These are phyloP conservation scores for Larimichthys crocea DNA, from an alignment of 2,113 vertebrate genomes.

Conservation along the genomic window DNA sequence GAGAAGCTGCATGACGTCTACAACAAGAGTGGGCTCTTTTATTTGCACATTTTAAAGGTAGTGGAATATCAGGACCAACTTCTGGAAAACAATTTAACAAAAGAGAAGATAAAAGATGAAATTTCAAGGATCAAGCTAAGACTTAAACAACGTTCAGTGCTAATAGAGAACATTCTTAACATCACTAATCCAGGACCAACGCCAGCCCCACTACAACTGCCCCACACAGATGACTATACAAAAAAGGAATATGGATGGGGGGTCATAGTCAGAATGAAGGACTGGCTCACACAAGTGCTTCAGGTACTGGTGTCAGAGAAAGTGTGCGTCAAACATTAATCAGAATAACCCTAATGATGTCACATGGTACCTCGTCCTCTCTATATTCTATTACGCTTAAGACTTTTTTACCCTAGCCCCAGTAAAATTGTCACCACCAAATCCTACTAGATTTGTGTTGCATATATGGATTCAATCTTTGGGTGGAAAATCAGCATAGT, in stretches of 20 bases:
- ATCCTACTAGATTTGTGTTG: background rate
- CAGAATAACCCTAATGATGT: background rate
- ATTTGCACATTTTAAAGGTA: conserved; percentile 24
- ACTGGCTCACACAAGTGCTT: conserved; percentile 10
- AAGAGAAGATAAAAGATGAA: fast-evolving
- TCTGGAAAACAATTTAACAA: fast-evolving
- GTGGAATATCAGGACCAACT: fast-evolving
- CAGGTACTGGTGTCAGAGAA: background rate
- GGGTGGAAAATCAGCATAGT: background rate
- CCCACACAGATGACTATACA: fast-evolving
- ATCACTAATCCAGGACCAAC: fast-evolving
- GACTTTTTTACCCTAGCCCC: too few relatives aligned
- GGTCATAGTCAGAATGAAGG: conserved; percentile 26
- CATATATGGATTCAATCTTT: background rate
- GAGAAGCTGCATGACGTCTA: conserved; percentile 64
- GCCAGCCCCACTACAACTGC: background rate
- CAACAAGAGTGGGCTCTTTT: conserved; percentile 6
- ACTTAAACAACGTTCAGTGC: fast-evolving
- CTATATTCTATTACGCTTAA: too few relatives aligned
- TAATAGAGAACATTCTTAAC: fast-evolving
- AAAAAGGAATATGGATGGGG: conserved; percentile 38
- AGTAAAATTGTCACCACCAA: background rate
- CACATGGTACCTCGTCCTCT: background rate
- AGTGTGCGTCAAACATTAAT: background rate
- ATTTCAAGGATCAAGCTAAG: fast-evolving